Percentiles rank a stretch among this genome's conserved stretches.
These are phyloP conservation scores for Pangasius sanitwongsei DNA, from an alignment of 2,797 vertebrate species.

Conservation along the genomic window DNA sequence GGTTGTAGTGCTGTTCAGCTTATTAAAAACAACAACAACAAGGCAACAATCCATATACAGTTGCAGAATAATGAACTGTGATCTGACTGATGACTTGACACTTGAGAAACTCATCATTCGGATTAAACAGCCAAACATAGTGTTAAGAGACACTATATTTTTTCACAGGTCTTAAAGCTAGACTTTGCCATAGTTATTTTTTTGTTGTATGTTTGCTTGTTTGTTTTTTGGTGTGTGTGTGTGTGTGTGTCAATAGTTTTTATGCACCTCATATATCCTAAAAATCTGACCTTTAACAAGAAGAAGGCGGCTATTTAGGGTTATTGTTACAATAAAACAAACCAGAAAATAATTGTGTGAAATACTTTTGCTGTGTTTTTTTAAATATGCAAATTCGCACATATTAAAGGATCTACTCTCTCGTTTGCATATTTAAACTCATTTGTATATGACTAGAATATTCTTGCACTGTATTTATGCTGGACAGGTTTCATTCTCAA, in stretches of 20 bases:
- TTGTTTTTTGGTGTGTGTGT: too few relatives aligned
- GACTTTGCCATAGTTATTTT: too few relatives aligned
- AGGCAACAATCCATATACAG: neutral
- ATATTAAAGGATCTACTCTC: neutral
- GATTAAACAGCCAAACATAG: too few relatives aligned
- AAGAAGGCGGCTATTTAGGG: neutral
- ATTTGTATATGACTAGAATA: neutral
- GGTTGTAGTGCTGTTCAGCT: too few relatives aligned
- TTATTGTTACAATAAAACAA: neutral
- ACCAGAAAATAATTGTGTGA: neutral
- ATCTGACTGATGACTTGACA: too few relatives aligned
- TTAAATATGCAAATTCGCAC: neutral
- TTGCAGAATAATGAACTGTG: neutral
- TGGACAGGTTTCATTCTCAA: neutral
- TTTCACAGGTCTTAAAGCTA: neutral
- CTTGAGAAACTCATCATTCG: too few relatives aligned
- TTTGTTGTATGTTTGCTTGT: too few relatives aligned
- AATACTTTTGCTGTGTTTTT: neutral
- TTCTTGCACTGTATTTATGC: neutral
- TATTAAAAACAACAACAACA: neutral
- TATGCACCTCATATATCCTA: neutral
- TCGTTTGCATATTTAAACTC: neutral
- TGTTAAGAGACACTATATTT: neutral
- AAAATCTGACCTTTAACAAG: neutral
- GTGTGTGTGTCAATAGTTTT: neutral